Evolutionary conservation across 1,140 invertebrate species (phyloP).

Genomic region (Drosophila orena): DNA sequence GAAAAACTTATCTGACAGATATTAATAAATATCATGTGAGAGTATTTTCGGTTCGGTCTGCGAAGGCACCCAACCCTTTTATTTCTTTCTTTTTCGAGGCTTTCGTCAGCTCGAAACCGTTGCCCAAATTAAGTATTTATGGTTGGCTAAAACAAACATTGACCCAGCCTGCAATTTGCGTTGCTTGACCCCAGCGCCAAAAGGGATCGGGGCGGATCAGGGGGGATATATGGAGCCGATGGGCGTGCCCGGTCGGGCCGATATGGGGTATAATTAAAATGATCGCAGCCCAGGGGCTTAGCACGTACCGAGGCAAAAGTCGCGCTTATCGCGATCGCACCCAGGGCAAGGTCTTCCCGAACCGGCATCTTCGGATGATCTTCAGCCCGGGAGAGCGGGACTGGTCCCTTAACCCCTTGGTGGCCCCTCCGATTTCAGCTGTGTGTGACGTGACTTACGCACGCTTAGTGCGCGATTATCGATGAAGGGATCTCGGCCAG

Average conservation of each 20-base stretch:
- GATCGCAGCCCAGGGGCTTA: slow-evolving; percentile 69
- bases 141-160: slow-evolving; percentile 68
- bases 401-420: slow-evolving; percentile 5
- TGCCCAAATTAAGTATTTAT: slow-evolving; percentile 78
- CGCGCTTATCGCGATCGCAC: slow-evolving; percentile 80
- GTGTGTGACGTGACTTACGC: slow-evolving; percentile 74
- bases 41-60: slow-evolving; percentile 6
- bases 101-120: slow-evolving; percentile 61
- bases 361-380: slow-evolving; percentile 38
- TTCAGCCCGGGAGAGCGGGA: neutral
- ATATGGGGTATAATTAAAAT: slow-evolving; percentile 72
- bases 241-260: slow-evolving; percentile 23
- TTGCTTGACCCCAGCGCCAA: slow-evolving; percentile 61
- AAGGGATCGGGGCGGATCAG: neutral
- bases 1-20: too few relatives aligned
- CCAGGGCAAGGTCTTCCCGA: slow-evolving; percentile 70
- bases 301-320: slow-evolving; percentile 80
- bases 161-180: slow-evolving; percentile 75
- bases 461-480: slow-evolving; percentile 77
- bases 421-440: neutral
- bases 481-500: slow-evolving; percentile 65
- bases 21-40: neutral
- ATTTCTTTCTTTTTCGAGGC: slow-evolving; percentile 8
- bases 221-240: neutral
- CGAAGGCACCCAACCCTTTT: neutral